Evolutionary conservation across 2,797 vertebrate species (phyloP).

Genomic region (Sphaeramia orbicularis): DNA sequence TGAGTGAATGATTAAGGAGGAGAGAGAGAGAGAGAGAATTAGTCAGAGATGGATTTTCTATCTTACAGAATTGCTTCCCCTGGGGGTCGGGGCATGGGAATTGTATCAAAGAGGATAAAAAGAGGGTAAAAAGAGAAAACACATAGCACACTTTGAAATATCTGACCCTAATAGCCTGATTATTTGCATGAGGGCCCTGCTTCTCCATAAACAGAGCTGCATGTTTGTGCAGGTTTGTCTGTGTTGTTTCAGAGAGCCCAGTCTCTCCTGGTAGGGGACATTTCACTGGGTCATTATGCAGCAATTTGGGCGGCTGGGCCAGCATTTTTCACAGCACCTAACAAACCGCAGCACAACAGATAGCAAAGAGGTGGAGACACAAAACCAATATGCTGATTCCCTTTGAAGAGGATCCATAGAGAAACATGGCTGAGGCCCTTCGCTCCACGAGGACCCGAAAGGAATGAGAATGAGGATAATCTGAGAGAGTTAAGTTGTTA

Average conservation of each 20-base stretch:
- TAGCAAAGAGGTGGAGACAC: constrained; percentile 56
- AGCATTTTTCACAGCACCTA: constrained; percentile 64
- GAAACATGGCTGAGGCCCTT: constrained; percentile 21
- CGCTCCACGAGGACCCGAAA: constrained; percentile 27
- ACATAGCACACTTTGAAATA: constrained; percentile 66
- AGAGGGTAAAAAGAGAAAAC: constrained; percentile 63
- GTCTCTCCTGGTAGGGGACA: constrained; percentile 61
- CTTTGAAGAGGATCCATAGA: constrained; percentile 60
- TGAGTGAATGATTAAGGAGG: too few species aligned
- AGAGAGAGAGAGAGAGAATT: not conserved
- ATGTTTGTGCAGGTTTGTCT: constrained; percentile 72
- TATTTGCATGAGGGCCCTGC: constrained; percentile 67
- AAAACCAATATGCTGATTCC: constrained; percentile 38
- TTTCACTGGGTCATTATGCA: constrained; percentile 72
- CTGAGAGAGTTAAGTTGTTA: constrained; percentile 40
- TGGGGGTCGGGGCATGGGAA: constrained; percentile 47
- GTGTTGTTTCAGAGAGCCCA: constrained; percentile 76
- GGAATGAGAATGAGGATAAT: constrained; percentile 33
- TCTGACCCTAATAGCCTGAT: constrained; percentile 68
- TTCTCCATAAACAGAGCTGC: constrained; percentile 53
- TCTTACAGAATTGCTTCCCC: constrained; percentile 27
- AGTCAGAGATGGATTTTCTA: constrained; percentile 48
- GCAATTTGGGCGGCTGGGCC: constrained; percentile 63
- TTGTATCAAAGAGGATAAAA: constrained; percentile 55
- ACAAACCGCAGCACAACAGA: constrained; percentile 60